Base-by-base conservation (phyloP, 2,113 vertebrate species). In the Neotragus pygmaeus region DNA sequence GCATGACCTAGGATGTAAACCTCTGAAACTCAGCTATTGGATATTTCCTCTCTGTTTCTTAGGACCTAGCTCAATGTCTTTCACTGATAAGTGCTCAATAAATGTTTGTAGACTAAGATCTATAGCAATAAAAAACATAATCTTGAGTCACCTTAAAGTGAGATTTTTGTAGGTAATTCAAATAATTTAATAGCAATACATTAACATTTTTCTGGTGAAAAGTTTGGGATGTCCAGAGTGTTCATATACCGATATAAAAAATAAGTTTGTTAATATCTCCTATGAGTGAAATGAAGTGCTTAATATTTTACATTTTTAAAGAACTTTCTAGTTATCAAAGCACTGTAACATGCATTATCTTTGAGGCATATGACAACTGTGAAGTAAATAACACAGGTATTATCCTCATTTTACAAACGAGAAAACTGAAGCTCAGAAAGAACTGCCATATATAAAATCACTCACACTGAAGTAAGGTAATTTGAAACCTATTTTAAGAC, bases 331-430 rank as follows among this genome's bases (percentile, higher is more conserved):
- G 58, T 64, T 86, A 94, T 92, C 66, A 51, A 78, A 98, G 86
- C 80, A 16, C 82, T 92, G 43, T 97, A 75, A 94, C 49, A 73
- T 94, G 92, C 60, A 78, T 90, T 97, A 94, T 96, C 91, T 91
- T 88, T 73, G 80, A 93, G 33, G 87, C 84, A 92, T 60, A 91
- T 80, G 86, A 80, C 88, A 94, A 86, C 85, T 86, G 57, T 94
- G 94, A 96, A 94, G 77, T 97, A 97, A 98, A 94, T 98, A 94
- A 91, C 84, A 92, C n/a, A 75, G 95, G 33, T 89, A 96, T 94
- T 95, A 93, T 91, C 51, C 17, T 95, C 88, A 95, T 96, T 96
- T 98, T 95, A 94, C 91, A 97, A 98, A 96, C 94, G 51, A 97
- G 82, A 92, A 96, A 96, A 97, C 92, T 17, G n/a, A 84, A 98